Conservation (phyloP, 2,888 invertebrate species). For the Eilema griseolum region DNA sequence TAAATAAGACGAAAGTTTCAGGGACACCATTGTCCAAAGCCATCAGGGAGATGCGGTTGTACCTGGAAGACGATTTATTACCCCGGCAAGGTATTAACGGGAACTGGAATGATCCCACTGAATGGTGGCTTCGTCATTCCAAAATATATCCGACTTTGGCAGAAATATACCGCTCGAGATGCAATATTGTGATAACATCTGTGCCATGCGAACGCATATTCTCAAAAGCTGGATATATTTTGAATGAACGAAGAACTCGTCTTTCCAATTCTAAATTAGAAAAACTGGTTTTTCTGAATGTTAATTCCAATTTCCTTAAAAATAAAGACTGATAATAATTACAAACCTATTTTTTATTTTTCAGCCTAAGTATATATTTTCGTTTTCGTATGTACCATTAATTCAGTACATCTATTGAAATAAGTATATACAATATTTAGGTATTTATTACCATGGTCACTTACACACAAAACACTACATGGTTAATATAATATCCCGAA, state of each 20-base stretch:
- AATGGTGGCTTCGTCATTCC: conserved; percentile 28
- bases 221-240: too few relatives aligned
- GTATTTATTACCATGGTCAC: too few relatives aligned
- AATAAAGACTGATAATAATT: too few relatives aligned
- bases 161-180: conserved; percentile 8
- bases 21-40: conserved; percentile 20
- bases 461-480: too few relatives aligned
- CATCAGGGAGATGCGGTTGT: conserved; percentile 38
- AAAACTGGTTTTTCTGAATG: conserved; percentile 2
- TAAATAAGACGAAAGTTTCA: neutral
- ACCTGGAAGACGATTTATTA: conserved; percentile 14
- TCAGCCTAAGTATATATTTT: too few relatives aligned
- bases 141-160: conserved; percentile 9
- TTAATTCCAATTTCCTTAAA: neutral
- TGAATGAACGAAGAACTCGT: neutral
- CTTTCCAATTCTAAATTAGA: neutral
- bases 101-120: conserved; percentile 22
- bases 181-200: conserved; percentile 31
- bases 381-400: neutral
- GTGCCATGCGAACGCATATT: conserved; percentile 15
- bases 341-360: too few relatives aligned
- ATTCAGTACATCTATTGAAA: too few relatives aligned
- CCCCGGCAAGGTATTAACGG: conserved; percentile 16
- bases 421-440: too few relatives aligned
- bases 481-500: too few relatives aligned